A percentile compares a stretch with the other conserved stretches of the same genome.
These are phyloP conservation scores for Batillaria attramentaria DNA, from an alignment of 1,140 invertebrate genomes.

Conservation along the genomic window DNA sequence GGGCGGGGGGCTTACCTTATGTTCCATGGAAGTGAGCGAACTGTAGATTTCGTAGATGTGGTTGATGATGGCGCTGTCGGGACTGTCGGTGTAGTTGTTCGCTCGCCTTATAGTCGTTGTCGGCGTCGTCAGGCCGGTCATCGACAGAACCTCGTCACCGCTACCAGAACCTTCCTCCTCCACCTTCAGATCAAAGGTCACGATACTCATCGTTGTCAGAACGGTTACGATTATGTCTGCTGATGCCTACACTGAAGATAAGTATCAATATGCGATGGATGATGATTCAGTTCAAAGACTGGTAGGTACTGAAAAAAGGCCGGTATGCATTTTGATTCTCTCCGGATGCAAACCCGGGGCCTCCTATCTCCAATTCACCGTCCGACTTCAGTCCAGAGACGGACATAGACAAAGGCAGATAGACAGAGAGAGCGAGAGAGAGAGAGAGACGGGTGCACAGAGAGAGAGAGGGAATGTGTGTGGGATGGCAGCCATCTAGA, in stretches of 20 bases:
- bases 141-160: neutral
- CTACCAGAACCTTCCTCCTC: slow-evolving; percentile 19
- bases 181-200: neutral
- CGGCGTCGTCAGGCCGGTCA: neutral
- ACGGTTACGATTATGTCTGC: neutral
- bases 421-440: too few relatives aligned
- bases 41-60: slow-evolving; percentile 35
- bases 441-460: too few relatives aligned
- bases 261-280: too few relatives aligned
- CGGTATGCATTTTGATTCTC: too few relatives aligned
- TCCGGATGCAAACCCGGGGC: too few relatives aligned
- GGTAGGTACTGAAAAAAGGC: too few relatives aligned
- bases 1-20: slow-evolving; percentile 28
- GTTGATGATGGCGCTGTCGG: slow-evolving; percentile 28
- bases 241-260: neutral
- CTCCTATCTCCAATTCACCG: too few relatives aligned
- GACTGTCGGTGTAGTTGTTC: slow-evolving; percentile 13
- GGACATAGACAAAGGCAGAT: too few relatives aligned
- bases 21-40: slow-evolving; percentile 27
- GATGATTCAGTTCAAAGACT: too few relatives aligned
- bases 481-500: too few relatives aligned
- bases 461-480: too few relatives aligned
- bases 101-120: neutral
- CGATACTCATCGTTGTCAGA: neutral
- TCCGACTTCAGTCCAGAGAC: too few relatives aligned